Evolutionary conservation across 2,797 vertebrate genomes (phyloP), one percentile per base, ranked within the genome.

Genomic region (Coluber constrictor): DNA sequence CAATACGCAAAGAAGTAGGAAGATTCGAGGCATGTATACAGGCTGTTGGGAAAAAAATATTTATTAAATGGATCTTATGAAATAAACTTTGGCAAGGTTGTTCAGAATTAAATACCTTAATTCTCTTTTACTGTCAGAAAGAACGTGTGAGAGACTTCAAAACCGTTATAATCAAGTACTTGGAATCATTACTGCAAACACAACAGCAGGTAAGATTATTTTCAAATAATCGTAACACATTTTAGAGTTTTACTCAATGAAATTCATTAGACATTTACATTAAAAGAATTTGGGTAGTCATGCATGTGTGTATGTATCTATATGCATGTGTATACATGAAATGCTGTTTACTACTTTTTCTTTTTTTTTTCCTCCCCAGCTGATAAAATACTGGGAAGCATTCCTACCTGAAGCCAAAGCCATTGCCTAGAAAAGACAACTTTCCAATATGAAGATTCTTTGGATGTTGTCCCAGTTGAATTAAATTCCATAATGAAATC

Each of bases 111-210:
- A 88, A 88, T 43, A 70, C 27, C 8, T 18, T 92, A 94, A 63
- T 94, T 95, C 0, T 91, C 43, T 93, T 96, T 96, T 95, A 86
- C 88, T 95, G 95, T 96, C 98, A 99, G 99, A 99, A 98, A 97
- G 98, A 99, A 93, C 96, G 99, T 96, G 99, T 99, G 97, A 99
- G 98, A 97, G 99, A 99, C 97, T 99, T 99, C 98, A 99, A 99
- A 98, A 96, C 97, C 87, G 98, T 99, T 97, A 98, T 99, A 96
- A 98, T 99, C 94, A 99, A 99, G 97, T 99, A 99, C 96, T 98
- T 99, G 98, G 99, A 99, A 97, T 99, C 98, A 0, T 98, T 99
- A 97, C 98, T 99, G 96, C 98, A 98, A 97, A 99, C 99, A 96
- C 99, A 99, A 92, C 99, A 99, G 95, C 99, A 99, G 98, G 99